Percentiles rank a stretch among this genome's conserved stretches.
These are phyloP conservation scores for Aythya fuligula DNA, from an alignment of 2,797 vertebrate genomes.

Conservation along the genomic window DNA sequence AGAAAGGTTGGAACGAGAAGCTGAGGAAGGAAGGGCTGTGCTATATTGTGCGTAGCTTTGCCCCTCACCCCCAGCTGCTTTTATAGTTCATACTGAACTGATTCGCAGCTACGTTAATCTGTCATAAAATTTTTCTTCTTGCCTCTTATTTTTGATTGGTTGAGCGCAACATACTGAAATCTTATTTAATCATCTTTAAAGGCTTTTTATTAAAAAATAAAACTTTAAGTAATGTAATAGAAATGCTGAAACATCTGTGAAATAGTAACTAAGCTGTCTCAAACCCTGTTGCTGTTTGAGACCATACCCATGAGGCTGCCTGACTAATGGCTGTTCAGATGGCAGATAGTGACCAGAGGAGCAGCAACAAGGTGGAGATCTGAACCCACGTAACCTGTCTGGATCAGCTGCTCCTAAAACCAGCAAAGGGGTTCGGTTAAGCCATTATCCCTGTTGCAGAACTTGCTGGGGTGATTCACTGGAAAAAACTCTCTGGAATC, in stretches of 20 bases:
- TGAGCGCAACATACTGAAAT: not conserved
- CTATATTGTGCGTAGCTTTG: not conserved
- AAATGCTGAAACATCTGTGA: not conserved
- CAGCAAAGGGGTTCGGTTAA: not conserved
- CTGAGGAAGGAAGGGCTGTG: accelerated
- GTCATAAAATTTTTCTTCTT: not conserved
- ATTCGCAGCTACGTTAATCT: not conserved
- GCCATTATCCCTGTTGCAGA: not conserved
- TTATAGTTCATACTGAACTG: not conserved
- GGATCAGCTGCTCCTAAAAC: not conserved
- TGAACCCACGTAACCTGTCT: not conserved
- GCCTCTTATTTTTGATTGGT: not conserved
- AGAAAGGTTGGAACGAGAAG: not conserved
- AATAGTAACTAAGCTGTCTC: not conserved
- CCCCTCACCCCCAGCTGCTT: not conserved
- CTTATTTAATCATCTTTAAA: not conserved
- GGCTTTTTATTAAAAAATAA: not conserved
- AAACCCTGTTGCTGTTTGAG: not conserved
- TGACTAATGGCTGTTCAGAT: not conserved
- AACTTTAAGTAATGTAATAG: not conserved
- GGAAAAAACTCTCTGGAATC: not conserved
- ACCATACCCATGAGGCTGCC: not conserved
- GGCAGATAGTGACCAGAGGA: not conserved
- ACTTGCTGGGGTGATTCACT: not conserved
- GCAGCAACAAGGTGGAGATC: not conserved